Evolutionary conservation across 2,797 vertebrate species (phyloP), one percentile per base, ranked within the genome.

Genomic region (Darevskia mixta): DNA sequence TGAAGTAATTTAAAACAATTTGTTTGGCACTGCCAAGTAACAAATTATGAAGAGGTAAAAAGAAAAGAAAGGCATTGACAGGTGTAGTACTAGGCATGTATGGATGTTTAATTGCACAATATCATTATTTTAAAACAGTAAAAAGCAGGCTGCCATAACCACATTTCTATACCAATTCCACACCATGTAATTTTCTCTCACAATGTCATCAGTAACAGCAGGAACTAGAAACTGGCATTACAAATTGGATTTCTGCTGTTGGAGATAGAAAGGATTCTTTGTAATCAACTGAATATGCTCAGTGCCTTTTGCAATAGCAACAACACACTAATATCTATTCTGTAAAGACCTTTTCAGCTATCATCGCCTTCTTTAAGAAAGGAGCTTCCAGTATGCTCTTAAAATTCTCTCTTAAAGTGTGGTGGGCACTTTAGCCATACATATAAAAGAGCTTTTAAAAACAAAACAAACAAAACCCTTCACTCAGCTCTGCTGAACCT

Each of bases 91-190:
- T 23, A 90, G 17, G 2, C 83, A 32, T 66, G 77, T 38, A 64
- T 58, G 89, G 90, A 91, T 85, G 23, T 87, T 92, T 89, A 72
- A 90, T 90, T 88, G 89, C 41, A 90, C 81, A 93, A 87, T 88
- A 71, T 64, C 32, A 27, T 77, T 92, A 71, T 84, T 91, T 55
- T 79, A 92, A 92, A 95, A 91, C 78, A 92, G 88, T 82, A 64
- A 91, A n/a, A 94, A 92, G 67, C 55, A 72, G 91, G 86, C 49
- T 58, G 20, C 27, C 79, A 78, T 92, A 94, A 94, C 90, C 82
- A 95, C 29, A 89, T n/a, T 94, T 93, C 66, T 89, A 43, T 89
- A 90, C 73, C 88, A 91, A 80, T 91, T 93, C 78, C 29, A 82
- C 61, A 91, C 83, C 49, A 76, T 79, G 55, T 77, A 95, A 94